Evolutionary conservation across 2,797 vertebrate genomes (phyloP), one percentile per base, ranked within the genome.

Genomic region (Monodelphis domestica): DNA sequence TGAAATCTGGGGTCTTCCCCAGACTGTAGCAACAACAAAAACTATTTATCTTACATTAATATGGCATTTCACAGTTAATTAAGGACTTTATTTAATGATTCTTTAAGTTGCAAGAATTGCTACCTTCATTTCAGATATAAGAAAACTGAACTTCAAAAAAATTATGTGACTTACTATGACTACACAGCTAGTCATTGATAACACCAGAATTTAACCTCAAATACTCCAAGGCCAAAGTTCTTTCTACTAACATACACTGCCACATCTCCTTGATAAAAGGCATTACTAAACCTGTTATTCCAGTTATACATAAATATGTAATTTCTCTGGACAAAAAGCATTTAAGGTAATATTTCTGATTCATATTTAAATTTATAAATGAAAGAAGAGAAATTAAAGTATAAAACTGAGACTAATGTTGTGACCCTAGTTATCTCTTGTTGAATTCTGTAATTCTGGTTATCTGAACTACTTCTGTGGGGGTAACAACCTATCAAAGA

Each of bases 301-400:
- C 38, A 50, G 38, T 84, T 45, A 84, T 17, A 84, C 7, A 45
- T 11, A 45, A 7, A 50, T 84, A 38, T 84, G 38, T 50, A 50
- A 45, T 12, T 45, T 84, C 70, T 84, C 24, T 84, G 70, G 38
- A 45, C 70, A 24, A 78, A 21, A 78, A 78, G 38, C 70, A 45
- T 45, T 78, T 78, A 45, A 45, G n/a, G 14, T 38, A 70, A 70
- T n/a, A 59, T 92, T 54, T 33, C 53, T 91, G 24, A 93, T 53
- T 93, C 24, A 89, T 14, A 95, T 89, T 89, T 91, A 90, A 95
- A 97, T 90, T 93, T 92, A 88, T 5, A 91, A 38, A 92, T n/a
- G n/a, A n/a, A n/a, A n/a, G 45, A 95, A 96, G 70, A 17, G 29
- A 78, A 90, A 90, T 4, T 51, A 89, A 89, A 89, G 89, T 53